phyloP scores from a whole-genome alignment of 2,113 vertebrate species.

The Ploceus nigricollis region DNA sequence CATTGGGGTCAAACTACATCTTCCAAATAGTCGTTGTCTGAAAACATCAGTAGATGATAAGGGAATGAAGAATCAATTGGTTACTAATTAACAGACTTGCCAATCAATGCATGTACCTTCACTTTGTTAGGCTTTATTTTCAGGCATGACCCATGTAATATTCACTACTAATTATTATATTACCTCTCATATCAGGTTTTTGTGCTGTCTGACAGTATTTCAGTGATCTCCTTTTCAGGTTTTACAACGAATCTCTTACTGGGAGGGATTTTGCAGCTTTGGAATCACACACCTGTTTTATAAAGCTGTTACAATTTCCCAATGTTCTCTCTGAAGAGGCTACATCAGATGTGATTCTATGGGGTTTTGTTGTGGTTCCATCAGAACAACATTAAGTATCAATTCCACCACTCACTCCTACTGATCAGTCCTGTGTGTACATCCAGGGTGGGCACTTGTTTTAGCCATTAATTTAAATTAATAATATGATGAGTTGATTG shows the following conservation, averaged over 20 bases:
- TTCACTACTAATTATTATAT: background rate
- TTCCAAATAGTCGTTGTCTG: background rate
- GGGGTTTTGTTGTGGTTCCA: background rate
- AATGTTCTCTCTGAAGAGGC: background rate
- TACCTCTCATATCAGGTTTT: background rate
- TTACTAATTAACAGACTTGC: background rate
- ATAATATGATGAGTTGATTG: background rate
- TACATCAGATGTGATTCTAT: background rate
- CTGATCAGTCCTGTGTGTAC: background rate
- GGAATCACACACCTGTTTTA: background rate
- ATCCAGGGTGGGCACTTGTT: background rate
- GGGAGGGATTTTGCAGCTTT: background rate
- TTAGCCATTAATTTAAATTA: background rate
- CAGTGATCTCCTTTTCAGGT: background rate
- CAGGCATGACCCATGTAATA: background rate
- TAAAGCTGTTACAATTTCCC: background rate
- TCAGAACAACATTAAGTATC: fast-evolving
- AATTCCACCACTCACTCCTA: background rate
- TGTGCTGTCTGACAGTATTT: background rate
- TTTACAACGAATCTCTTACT: background rate
- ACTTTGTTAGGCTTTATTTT: background rate
- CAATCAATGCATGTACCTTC: background rate
- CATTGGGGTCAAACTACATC: background rate
- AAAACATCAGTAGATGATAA: background rate
- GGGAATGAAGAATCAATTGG: background rate